Base-by-base conservation (phyloP, 2,797 vertebrate genomes). In the Microctenopoma stevenorrisi region DNA sequence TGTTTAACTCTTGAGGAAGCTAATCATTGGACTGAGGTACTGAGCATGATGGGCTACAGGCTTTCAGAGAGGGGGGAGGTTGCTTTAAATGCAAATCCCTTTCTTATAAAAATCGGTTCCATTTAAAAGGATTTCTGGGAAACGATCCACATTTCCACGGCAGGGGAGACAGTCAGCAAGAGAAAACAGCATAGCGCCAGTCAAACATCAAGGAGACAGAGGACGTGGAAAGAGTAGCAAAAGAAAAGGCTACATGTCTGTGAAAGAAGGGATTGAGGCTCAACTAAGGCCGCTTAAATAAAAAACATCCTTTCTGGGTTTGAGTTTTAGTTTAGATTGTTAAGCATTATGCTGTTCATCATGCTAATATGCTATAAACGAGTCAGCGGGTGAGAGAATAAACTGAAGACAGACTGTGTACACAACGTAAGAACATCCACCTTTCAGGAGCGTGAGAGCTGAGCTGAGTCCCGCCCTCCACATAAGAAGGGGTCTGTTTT, bases 61-160 rank as follows among this genome's bases (percentile, higher is more conserved):
- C 86, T 87, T 89, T 89, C 74, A 76, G 72, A 80, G 81, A 70
- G 81, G 76, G 77, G 71, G 74, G 86, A 56, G 83, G 81, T 86
- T 91, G 90, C 88, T 94, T 94, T 93, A 94, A 94, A 95, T 95
- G 94, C 94, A 94, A 95, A 95, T 95, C 94, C 93, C 88, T 89
- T 92, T 94, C 93, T 93, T 94, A 94, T 94, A 94, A 94, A 94
- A 94, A 94, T 93, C 91, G 85, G 94, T 94, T 95, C 94, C 93
- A 83, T 95, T 94, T 95, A 95, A 95, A 94, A 89, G 94, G 94
- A 94, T 95, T 94, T 94, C 92, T 92, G 92, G 90, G 92, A 91
- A 91, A 87, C 90, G 87, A 93, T 93, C 92, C 89, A 93, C 91
- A 90, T 91, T 93, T 93, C 89, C 87, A 89, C 90, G 85, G 92